Conservation (phyloP, 2,113 vertebrate species). For the Chaetura pelagica region DNA sequence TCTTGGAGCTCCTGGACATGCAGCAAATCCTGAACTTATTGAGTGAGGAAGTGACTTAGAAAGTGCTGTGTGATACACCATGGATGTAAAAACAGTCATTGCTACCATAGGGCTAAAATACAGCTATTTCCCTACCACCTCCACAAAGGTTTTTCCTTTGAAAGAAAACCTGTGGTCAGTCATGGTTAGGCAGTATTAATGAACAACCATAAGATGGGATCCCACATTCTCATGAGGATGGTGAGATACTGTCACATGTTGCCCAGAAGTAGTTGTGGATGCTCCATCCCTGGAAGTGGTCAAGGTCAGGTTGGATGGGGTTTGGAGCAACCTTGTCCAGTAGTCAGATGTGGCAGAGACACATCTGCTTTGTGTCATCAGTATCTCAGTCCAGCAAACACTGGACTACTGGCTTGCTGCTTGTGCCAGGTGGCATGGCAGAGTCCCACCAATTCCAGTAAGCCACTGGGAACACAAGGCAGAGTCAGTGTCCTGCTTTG, state of each 20-base stretch:
- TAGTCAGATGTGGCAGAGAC: background rate
- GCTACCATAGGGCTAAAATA: background rate
- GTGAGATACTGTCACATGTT: too few species aligned
- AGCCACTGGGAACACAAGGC: background rate
- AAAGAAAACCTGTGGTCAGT: background rate
- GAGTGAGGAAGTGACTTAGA: background rate
- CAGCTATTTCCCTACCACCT: background rate
- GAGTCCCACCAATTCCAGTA: background rate
- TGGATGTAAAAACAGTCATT: background rate
- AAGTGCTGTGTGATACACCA: background rate
- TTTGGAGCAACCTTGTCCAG: too few species aligned
- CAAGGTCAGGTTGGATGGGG: too few species aligned
- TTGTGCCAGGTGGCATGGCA: background rate
- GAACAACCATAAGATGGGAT: background rate
- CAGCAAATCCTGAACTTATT: background rate
- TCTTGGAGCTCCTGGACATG: accelerated
- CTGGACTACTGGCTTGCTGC: background rate
- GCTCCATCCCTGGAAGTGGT: too few species aligned
- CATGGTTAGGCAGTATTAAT: background rate
- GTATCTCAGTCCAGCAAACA: background rate
- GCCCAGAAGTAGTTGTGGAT: too few species aligned
- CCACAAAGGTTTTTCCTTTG: background rate
- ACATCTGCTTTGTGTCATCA: accelerated
- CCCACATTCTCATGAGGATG: background rate
- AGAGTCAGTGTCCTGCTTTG: background rate